These are phyloP conservation scores for Heliopora coerulea DNA, from an alignment of 92 coral and sea anemone genomes.

Conservation along the genomic window DNA sequence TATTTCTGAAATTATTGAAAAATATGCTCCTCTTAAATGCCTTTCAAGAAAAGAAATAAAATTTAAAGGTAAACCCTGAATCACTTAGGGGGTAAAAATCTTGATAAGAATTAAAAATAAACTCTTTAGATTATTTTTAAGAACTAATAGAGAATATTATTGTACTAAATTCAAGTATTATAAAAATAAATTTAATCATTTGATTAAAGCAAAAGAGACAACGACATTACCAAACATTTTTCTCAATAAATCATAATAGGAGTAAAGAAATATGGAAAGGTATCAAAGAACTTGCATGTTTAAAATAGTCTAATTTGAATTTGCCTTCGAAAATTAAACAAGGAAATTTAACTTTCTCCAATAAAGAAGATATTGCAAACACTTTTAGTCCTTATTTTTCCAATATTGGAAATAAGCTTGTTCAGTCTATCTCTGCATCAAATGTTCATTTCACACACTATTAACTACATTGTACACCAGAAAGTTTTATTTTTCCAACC, in stretches of 20 bases:
- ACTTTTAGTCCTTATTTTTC: constrained; percentile 20
- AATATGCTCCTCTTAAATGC: constrained; percentile 16
- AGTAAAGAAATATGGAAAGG: constrained; percentile 4
- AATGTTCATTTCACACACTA: no score
- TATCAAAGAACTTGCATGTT: background rate
- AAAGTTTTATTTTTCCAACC: constrained; percentile 28
- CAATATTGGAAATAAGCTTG: constrained; percentile 15
- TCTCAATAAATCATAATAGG: background rate
- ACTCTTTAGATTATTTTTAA: background rate
- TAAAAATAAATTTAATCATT: constrained; percentile 8
- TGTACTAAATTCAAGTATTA: background rate
- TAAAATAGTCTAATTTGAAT: background rate
- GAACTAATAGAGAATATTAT: background rate
- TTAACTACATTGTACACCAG: background rate
- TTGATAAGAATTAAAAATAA: constrained; percentile 7
- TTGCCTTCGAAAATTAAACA: no score
- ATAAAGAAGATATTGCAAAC: constrained; percentile 20
- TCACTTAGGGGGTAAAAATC: constrained; percentile 16
- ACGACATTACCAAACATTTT: no score
- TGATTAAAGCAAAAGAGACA: background rate
- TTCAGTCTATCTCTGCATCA: background rate
- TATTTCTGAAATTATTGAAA: constrained; percentile 14
- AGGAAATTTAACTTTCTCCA: no score
- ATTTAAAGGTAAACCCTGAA: constrained; percentile 21
- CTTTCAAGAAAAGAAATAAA: constrained; percentile 17